Evolutionary conservation across 2,888 invertebrate species (phyloP).

Genomic region (Theretra japonica): DNA sequence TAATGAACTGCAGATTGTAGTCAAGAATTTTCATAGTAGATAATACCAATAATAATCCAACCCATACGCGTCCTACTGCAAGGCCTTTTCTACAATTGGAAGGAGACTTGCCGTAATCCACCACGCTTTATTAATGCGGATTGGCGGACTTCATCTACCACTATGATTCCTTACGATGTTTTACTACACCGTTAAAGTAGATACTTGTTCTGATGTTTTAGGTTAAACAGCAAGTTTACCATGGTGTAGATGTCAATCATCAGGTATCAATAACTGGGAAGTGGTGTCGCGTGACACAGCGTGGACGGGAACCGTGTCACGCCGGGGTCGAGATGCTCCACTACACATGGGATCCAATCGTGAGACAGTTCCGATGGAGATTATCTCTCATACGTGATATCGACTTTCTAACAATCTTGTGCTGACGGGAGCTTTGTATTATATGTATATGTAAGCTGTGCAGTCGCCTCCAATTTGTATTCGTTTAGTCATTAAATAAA

Average conservation of each 20-base stretch:
- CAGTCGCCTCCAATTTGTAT: no score
- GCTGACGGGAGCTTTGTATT: background rate
- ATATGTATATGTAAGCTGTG: no score
- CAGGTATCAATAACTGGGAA: conserved; percentile 25
- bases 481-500: no score
- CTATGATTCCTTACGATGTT: no score
- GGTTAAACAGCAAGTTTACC: background rate
- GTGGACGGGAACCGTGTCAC: conserved; percentile 64
- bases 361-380: conserved; percentile 2
- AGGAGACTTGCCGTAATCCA: background rate
- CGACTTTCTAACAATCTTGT: background rate
- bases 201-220: no score
- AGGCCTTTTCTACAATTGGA: no score
- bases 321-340: conserved; percentile 63
- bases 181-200: no score
- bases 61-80: no score
- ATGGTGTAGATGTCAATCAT: background rate
- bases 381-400: background rate
- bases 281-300: conserved; percentile 51
- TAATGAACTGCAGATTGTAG: no score
- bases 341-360: conserved; percentile 41
- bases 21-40: no score
- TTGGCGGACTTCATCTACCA: background rate
- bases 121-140: background rate
- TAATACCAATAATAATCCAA: no score